Percentiles rank a stretch among this genome's conserved stretches.
These are phyloP conservation scores for Tenthredo scrophulariae DNA, from an alignment of 2,888 invertebrate species.

Conservation along the genomic window DNA sequence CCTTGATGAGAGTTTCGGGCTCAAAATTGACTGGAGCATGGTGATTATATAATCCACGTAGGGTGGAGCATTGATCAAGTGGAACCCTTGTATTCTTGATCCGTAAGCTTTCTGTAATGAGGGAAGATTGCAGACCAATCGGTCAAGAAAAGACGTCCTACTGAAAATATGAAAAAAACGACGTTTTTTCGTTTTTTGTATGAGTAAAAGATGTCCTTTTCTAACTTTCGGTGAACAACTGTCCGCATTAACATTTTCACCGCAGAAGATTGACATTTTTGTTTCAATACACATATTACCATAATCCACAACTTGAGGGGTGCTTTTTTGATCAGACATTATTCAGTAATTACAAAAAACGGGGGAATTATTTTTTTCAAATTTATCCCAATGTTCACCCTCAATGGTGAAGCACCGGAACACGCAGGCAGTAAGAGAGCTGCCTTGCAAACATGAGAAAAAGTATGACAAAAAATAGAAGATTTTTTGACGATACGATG, in stretches of 20 bases:
- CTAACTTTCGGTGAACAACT: too few species aligned
- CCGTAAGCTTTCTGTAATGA: constrained; percentile 82
- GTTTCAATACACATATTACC: too few species aligned
- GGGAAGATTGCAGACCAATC: neutral
- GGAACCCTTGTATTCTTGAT: constrained; percentile 83
- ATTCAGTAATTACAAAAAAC: neutral
- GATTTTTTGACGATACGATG: neutral
- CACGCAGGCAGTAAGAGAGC: neutral
- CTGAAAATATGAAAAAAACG: neutral
- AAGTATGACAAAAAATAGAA: neutral
- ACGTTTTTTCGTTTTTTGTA: neutral
- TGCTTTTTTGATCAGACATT: neutral
- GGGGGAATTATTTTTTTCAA: neutral
- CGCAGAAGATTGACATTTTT: too few species aligned
- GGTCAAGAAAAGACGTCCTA: neutral
- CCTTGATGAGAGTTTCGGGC: constrained; percentile 83
- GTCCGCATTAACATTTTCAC: too few species aligned
- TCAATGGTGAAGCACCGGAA: neutral
- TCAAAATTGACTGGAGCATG: constrained; percentile 82
- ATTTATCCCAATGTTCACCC: neutral
- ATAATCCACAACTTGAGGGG: neutral
- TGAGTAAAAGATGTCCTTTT: neutral
- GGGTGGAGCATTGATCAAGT: constrained; percentile 82
- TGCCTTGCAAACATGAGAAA: neutral
- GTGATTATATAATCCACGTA: constrained; percentile 81